Evolutionary conservation across 2,797 vertebrate species (phyloP), one percentile per base, ranked within the genome.

Genomic region (Bucorvus abyssinicus): DNA sequence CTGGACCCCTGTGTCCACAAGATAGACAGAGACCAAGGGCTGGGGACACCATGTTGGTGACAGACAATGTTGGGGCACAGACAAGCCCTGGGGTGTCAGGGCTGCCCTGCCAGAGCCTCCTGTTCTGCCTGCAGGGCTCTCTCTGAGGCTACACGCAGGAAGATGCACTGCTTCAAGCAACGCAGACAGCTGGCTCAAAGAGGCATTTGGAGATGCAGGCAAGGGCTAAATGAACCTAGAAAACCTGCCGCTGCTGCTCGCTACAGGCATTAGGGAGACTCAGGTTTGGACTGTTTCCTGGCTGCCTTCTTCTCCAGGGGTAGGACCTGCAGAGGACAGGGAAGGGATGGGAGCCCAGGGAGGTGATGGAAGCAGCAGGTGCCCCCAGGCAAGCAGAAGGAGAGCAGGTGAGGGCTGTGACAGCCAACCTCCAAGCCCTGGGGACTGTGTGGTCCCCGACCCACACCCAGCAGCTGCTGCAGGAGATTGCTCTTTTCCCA

Each of bases 391-490:
- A 40, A 14, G 74, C 32, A 57, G 64, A 20, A 82, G 44, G 23
- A 47, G 34, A 61, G 70, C 29, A 19, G 27, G 8, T 13, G 40
- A 68, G 45, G 42, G 15, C 14, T 1, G 3, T 15, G 22, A 80
- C 1, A 55, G 29, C 6, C 30, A 29, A 5, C 18, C 34, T 50
- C 38, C 38, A 19, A 40, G 27, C n/a, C 20, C 19, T 0, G 0
- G 10, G 14, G 10, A 21, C 10, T 4, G 7, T 0, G 0, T 21
- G 42, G 59, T 21, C 36, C 52, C 47, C 2, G 2, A 50, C 18
- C 59, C 17, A 23, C 52, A 49, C 38, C 29, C 40, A 57, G 70
- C 63, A 61, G 70, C 70, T 63, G 38, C 34, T 65, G 29, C 57
- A 60, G 50, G n/a, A 55, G 44, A 34, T 0, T 2, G 44, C 24